Base-by-base conservation (phyloP, 2,797 vertebrate species). In the Chanos chanos region DNA sequence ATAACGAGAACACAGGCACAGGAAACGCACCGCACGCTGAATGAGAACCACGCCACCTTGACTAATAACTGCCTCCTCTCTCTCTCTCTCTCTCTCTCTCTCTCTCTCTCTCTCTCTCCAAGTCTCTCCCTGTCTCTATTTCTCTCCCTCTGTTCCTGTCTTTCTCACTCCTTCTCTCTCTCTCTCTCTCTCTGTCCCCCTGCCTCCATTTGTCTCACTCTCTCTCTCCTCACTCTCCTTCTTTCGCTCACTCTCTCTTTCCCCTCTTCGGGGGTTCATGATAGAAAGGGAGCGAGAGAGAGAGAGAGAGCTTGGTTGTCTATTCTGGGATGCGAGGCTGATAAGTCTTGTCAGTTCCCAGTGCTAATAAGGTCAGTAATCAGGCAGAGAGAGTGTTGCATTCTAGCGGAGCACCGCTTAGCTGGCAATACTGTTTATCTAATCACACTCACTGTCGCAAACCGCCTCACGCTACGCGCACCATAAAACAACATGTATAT, bases 341-440 rank as follows among this genome's bases (percentile, higher is more conserved):
- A 68, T 73, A 45, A 68, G 56, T 57, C 55, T 22, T 34, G 48
- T 15, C 44, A 28, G 21, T 57, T 64, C 33, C 15, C 18, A 4
- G 44, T 68, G 19, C 36, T 59, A 70, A 68, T 62, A 65, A 63
- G 37, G 37, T 37, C 56, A 55, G 31, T 70, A 70, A 70, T 64
- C 56, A 61, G 36, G 13, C 4, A 45, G 36, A 13, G 25, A 60
- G 24, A n/a, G n/a, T n/a, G n/a, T n/a, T n/a, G n/a, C n/a, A n/a
- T n/a, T n/a, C n/a, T n/a, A n/a, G n/a, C n/a, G n/a, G n/a, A n/a
- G n/a, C n/a, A n/a, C n/a, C n/a, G n/a, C n/a, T n/a, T n/a, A n/a
- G n/a, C n/a, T n/a, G n/a, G n/a, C n/a, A n/a, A n/a, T n/a, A n/a
- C n/a, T n/a, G n/a, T n/a, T n/a, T n/a, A n/a, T n/a, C n/a, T n/a